Percentiles rank a stretch among this genome's conserved stretches.
These are phyloP conservation scores for Cassiopea xamachana DNA, from an alignment of 30 jellyfish, hydroid and myxozoan species.

Conservation along the genomic window DNA sequence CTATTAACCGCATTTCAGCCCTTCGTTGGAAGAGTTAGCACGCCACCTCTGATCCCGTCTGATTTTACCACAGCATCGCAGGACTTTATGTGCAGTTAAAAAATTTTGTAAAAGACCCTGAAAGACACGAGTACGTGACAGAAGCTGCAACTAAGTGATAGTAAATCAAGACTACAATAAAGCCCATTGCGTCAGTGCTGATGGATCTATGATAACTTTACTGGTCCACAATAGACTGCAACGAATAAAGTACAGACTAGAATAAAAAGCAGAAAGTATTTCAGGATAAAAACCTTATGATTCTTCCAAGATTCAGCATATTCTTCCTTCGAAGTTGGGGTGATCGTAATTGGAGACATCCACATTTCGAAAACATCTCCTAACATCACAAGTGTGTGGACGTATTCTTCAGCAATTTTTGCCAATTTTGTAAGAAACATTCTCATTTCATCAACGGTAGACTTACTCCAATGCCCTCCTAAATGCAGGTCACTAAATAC, in stretches of 20 bases:
- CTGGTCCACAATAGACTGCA: background rate
- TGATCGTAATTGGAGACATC: slow-evolving; percentile 74
- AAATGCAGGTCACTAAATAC: slow-evolving; percentile 78
- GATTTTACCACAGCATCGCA: no score
- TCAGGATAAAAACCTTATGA: slow-evolving; percentile 22
- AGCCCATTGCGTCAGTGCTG: no score
- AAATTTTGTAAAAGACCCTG: no score
- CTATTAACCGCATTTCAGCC: no score
- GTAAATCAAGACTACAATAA: no score
- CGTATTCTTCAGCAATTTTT: slow-evolving; percentile 69
- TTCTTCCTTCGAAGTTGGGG: slow-evolving; percentile 54
- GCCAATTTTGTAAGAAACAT: slow-evolving; percentile 46
- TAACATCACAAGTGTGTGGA: slow-evolving; percentile 68
- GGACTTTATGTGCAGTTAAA: no score
- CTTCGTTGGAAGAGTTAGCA: no score
- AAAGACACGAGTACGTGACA: no score
- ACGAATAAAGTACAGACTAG: background rate
- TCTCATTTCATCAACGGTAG: slow-evolving; percentile 31
- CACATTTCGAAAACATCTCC: slow-evolving; percentile 87
- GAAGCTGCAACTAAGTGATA: no score
- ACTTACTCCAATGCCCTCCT: slow-evolving; percentile 79
- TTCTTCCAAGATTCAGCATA: slow-evolving; percentile 40
- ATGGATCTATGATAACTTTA: no score
- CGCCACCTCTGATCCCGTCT: no score
- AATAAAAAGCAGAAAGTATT: no score